Percentiles rank a stretch among this genome's conserved stretches.
Evolutionary conservation across 2,888 invertebrate species (phyloP).

Genomic region (Allophyes oxyacanthae): DNA sequence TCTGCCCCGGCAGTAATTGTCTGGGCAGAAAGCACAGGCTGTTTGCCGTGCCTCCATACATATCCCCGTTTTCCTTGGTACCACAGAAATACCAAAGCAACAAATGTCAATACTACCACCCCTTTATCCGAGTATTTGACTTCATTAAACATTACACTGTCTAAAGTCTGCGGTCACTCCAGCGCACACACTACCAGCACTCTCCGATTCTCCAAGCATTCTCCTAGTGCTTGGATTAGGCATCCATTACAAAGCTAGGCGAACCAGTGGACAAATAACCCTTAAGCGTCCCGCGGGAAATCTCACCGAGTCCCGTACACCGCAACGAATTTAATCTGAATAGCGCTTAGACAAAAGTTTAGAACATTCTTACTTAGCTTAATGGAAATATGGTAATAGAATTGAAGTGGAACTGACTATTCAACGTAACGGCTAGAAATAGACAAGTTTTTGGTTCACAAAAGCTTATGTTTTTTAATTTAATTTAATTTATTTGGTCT

Average conservation of each 20-base stretch:
- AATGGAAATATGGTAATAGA: constrained; percentile 8
- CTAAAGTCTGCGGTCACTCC: constrained; percentile 15
- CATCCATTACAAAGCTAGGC: constrained; percentile 38
- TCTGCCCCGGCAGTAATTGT: too few species aligned
- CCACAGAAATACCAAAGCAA: constrained; percentile 10
- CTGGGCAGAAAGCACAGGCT: too few species aligned
- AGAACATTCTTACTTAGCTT: constrained; percentile 26
- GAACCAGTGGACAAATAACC: constrained; percentile 48
- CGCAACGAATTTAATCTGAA: constrained; percentile 55
- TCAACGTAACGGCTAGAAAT: too few species aligned
- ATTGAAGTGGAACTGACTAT: constrained; percentile 2
- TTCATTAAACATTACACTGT: constrained; percentile 14
- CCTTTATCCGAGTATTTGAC: not conserved
- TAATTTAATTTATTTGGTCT: too few species aligned
- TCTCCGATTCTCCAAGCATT: not conserved
- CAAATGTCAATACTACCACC: constrained; percentile 26
- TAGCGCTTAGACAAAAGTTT: constrained; percentile 48
- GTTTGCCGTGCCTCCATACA: too few species aligned
- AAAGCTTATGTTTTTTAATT: too few species aligned
- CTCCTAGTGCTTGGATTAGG: constrained; percentile 31
- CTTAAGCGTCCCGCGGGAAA: constrained; percentile 49
- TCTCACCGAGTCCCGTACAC: constrained; percentile 36
- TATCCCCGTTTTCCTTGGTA: too few species aligned
- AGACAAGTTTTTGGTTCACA: too few species aligned
- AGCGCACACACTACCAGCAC: constrained; percentile 8